Evolutionary conservation across 2,888 invertebrate species (phyloP), one percentile per base, ranked within the genome.

Genomic region (Agrochola litura): DNA sequence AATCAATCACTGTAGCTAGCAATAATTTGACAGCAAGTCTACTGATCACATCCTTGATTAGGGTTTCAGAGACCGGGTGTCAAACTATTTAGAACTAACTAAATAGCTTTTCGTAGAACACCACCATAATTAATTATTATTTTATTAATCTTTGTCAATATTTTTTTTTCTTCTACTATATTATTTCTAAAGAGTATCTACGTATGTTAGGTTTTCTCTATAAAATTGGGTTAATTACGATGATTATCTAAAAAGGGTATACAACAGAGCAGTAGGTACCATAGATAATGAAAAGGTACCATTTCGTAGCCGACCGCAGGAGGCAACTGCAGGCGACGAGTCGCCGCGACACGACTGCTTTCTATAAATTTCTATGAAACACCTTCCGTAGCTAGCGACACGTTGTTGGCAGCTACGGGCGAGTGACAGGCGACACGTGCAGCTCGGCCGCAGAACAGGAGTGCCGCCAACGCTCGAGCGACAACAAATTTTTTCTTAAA

Each of bases 1-100:
- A 19, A 80, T 80, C 61, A 80, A 80, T 80, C 71, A 77, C 10
- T 19, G 22, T 61, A 30, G 4, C 6, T 14, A 25, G n/a, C 16
- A 56, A 41, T 79, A 63, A 41, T 54, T 80, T 63, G 54, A 80
- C 52, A 61, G 37, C 46, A 19, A 80, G 14, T 54, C 9, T 41
- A 14, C 60, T 46, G 37, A 54, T 79, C 52, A 69, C 4, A 70
- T 43, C 22, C n/a, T 43, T 63, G 72, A 77, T 71, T 54, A 46
- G 14, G 22, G 12, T 16, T 19, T 9, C 37, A 22, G 16, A 14
- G 30, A 76, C 19, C 41, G n/a, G 16, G 5, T 25, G 37, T 19
- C 19, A 37, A 37, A 1, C 14, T n/a, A 19, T 3, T 25, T 16
- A 41, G 8, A 43, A 22, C 10, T 49, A 5, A 9, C 4, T 22